Conservation (phyloP, 2,888 invertebrate genomes). For the Sinelater perroti region DNA sequence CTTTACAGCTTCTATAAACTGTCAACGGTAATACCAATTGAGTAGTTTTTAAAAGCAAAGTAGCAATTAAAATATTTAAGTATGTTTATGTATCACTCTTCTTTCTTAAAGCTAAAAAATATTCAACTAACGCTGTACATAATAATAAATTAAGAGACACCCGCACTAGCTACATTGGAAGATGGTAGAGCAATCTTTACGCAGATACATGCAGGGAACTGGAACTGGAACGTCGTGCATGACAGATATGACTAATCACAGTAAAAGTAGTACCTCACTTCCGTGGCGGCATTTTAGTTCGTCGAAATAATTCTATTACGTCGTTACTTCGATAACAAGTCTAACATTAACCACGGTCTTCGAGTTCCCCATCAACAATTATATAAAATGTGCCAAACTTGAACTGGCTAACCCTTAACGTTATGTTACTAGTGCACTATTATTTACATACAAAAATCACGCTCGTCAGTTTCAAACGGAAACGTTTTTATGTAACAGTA, state of each 20-base stretch:
- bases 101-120: slow-evolving; percentile 45
- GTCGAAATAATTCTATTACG: neutral
- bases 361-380: slow-evolving; percentile 45
- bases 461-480: slow-evolving; percentile 32
- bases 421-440: slow-evolving; percentile 50
- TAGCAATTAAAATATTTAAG: slow-evolving; percentile 22
- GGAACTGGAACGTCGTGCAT: slow-evolving; percentile 33
- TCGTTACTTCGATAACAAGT: neutral
- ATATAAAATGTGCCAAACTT: slow-evolving; percentile 52
- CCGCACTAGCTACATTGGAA: slow-evolving; percentile 39
- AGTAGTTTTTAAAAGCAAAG: slow-evolving; percentile 35
- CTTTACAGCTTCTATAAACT: slow-evolving; percentile 31
- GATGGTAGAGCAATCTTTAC: slow-evolving; percentile 41
- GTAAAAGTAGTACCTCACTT: slow-evolving; percentile 45
- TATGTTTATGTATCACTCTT: slow-evolving; percentile 43
- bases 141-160: slow-evolving; percentile 41
- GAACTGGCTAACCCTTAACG: slow-evolving; percentile 45
- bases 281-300: slow-evolving; percentile 20
- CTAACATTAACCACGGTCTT: slow-evolving; percentile 31
- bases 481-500: slow-evolving; percentile 40
- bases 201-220: slow-evolving; percentile 37
- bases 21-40: slow-evolving; percentile 30
- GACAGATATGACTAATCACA: slow-evolving; percentile 53
- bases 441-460: slow-evolving; percentile 44
- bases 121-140: slow-evolving; percentile 50